Conservation (phyloP, 2,888 invertebrate species). For the Limnephilus rhombicus region DNA sequence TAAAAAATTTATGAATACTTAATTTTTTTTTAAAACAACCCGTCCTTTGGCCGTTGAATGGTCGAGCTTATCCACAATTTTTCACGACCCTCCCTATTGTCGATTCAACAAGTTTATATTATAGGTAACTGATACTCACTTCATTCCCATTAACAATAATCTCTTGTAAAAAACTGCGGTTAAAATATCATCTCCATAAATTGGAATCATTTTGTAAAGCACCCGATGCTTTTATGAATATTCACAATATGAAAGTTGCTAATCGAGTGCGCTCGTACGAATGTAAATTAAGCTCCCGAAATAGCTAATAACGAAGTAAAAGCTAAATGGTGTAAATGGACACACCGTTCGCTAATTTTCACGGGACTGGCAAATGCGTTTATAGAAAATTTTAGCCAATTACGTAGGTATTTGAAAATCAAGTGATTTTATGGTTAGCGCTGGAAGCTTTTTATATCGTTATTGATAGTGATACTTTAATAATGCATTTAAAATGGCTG, state of each 20-base stretch:
- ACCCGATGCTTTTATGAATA: slow-evolving; percentile 24
- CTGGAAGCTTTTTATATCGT: neutral
- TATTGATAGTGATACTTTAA: neutral
- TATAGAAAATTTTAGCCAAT: neutral
- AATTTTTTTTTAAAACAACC: too few relatives aligned
- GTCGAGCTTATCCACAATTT: neutral
- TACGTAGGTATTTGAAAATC: neutral
- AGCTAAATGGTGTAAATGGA: neutral
- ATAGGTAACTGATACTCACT: neutral
- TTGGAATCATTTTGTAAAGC: neutral
- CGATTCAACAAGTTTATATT: neutral
- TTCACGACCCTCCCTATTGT: neutral
- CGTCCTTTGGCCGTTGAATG: too few relatives aligned
- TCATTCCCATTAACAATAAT: neutral
- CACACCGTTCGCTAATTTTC: slow-evolving; percentile 14
- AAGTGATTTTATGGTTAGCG: neutral
- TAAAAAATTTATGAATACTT: too few relatives aligned
- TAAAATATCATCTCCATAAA: neutral
- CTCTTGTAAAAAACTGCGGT: neutral
- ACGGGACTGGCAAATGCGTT: neutral
- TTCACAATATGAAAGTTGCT: slow-evolving; percentile 29
- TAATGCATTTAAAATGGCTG: neutral
- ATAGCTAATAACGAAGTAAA: slow-evolving; percentile 2
- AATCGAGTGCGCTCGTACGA: slow-evolving; percentile 23
- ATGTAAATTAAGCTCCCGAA: slow-evolving; percentile 22